Percentiles rank a stretch among this genome's conserved stretches.
phyloP scores from a whole-genome alignment of 2,113 vertebrate species.

The Entelurus aequoreus region DNA sequence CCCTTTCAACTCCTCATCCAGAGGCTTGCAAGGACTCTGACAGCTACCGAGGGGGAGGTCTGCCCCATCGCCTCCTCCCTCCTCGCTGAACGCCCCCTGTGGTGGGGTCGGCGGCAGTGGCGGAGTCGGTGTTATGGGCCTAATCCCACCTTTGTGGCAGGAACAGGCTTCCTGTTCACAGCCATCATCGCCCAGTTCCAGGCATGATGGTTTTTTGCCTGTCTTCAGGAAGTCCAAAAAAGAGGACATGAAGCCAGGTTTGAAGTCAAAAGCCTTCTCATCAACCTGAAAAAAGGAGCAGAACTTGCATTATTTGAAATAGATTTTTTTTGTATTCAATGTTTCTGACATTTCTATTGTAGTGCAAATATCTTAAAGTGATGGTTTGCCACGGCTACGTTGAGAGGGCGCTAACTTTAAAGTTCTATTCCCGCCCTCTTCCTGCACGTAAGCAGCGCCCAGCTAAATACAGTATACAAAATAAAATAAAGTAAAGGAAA shows the following conservation, averaged over 20 bases:
- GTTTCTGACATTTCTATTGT: no score
- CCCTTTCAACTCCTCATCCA: slow-evolving; percentile 85
- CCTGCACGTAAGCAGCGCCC: no score
- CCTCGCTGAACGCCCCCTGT: slow-evolving; percentile 39
- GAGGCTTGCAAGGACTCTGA: slow-evolving; percentile 78
- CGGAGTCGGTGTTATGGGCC: slow-evolving; percentile 47
- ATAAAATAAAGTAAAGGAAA: no score
- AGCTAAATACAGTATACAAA: no score
- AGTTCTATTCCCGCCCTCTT: no score
- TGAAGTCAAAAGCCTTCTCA: slow-evolving; percentile 84
- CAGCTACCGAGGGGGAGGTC: slow-evolving; percentile 76
- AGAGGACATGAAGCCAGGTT: slow-evolving; percentile 85
- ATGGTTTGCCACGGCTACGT: no score
- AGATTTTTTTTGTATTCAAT: no score
- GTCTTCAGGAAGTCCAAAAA: slow-evolving; percentile 87
- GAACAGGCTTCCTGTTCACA: slow-evolving; percentile 36
- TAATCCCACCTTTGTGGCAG: slow-evolving; percentile 64
- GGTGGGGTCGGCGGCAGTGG: slow-evolving; percentile 36
- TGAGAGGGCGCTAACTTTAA: no score
- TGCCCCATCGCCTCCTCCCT: slow-evolving; percentile 59
- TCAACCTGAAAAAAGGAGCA: slow-evolving; percentile 66
- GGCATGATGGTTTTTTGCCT: slow-evolving; percentile 68
- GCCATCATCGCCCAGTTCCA: slow-evolving; percentile 23
- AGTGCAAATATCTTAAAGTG: no score
- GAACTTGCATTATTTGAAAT: background rate